Conservation (phyloP, 2,888 invertebrate species). For the Lasioglossum villosulum region DNA sequence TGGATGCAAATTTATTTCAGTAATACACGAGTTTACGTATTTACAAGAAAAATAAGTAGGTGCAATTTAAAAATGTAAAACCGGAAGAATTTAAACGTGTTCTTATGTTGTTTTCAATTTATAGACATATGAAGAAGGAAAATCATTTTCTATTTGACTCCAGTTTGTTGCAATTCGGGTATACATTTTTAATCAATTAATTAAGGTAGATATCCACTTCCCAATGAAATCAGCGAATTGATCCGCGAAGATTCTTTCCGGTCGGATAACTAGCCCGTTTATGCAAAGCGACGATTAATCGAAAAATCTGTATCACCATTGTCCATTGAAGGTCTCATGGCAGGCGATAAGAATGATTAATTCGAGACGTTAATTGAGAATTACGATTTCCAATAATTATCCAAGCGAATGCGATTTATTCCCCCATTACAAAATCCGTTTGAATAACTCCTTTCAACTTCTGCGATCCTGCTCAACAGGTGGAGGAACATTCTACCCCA, state of each 20-base stretch:
- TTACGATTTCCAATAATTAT: background rate
- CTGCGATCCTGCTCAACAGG: constrained; percentile 42
- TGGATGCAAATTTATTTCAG: background rate
- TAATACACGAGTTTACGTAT: too few species aligned
- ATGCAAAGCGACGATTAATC: background rate
- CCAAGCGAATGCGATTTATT: background rate
- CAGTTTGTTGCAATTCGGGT: too few species aligned
- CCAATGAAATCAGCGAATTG: background rate
- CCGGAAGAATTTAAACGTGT: too few species aligned
- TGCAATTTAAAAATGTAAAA: too few species aligned
- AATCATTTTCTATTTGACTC: too few species aligned
- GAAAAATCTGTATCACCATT: background rate
- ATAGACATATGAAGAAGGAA: too few species aligned
- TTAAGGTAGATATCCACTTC: too few species aligned
- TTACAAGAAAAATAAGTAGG: too few species aligned
- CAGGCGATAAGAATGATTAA: constrained; percentile 9
- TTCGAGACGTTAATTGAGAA: background rate
- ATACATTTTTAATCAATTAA: too few species aligned
- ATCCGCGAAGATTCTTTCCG: background rate
- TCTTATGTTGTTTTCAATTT: too few species aligned
- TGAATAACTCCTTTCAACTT: background rate
- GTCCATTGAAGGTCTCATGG: background rate
- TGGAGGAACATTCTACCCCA: constrained; percentile 27
- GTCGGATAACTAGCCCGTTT: background rate
- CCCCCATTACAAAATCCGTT: background rate